Conservation (phyloP, 2,113 vertebrate species). For the Sarotherodon lohbergeri region DNA sequence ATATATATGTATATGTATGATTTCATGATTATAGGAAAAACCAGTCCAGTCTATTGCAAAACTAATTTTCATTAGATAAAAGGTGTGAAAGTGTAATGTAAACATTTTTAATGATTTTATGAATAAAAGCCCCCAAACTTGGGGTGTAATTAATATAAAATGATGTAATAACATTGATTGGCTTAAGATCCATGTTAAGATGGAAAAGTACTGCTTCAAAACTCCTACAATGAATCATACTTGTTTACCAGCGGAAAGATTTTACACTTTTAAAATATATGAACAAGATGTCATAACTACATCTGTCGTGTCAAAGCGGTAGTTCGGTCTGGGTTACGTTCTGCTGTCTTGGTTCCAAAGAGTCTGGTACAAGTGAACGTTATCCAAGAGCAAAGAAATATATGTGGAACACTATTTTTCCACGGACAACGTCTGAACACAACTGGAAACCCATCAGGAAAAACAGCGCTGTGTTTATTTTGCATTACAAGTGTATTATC, state of each 20-base stretch:
- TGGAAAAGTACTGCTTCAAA: constrained; percentile 14
- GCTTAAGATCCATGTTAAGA: not conserved
- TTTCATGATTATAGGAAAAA: not conserved
- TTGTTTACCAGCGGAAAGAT: not conserved
- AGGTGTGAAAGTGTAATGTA: not conserved
- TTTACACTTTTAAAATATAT: constrained; percentile 10
- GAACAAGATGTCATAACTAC: constrained; percentile 2
- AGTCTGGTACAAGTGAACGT: constrained; percentile 27
- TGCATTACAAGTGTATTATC: constrained; percentile 43
- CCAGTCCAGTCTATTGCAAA: not conserved
- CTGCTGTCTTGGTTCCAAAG: constrained; percentile 31
- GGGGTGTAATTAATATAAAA: not conserved
- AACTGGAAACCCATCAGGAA: constrained; percentile 49
- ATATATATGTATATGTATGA: not conserved
- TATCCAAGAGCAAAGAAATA: constrained; percentile 49
- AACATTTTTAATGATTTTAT: not conserved
- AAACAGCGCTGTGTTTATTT: constrained; percentile 40
- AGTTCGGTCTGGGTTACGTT: constrained; percentile 3
- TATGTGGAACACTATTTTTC: constrained; percentile 63
- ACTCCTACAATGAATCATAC: constrained; percentile 14
- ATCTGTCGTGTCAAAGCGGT: not conserved
- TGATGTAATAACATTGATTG: not conserved
- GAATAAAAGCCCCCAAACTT: not conserved
- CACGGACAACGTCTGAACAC: constrained; percentile 40
- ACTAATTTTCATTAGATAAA: not conserved